These are phyloP conservation scores for Erythrocebus patas DNA, from an alignment of 2,113 vertebrate species.

Conservation along the genomic window DNA sequence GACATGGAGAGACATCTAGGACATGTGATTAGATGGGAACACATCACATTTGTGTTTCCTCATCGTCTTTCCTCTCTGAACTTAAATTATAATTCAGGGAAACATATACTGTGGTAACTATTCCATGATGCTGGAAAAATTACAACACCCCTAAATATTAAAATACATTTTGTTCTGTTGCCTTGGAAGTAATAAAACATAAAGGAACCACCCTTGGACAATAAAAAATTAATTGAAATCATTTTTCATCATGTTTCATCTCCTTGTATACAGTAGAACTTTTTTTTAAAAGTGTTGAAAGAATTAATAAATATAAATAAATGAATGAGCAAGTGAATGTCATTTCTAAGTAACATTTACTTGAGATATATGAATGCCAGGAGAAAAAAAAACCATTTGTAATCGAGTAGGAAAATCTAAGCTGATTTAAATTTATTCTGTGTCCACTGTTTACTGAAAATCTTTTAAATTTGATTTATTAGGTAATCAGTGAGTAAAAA, in stretches of 20 bases:
- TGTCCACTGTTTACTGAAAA: neutral
- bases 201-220: neutral
- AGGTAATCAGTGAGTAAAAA: neutral
- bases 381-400: neutral
- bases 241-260: neutral
- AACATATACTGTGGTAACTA: neutral
- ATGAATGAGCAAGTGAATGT: neutral
- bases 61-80: neutral
- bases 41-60: neutral
- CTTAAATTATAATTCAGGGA: neutral
- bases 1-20: neutral
- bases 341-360: neutral
- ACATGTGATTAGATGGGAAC: neutral
- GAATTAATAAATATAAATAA: neutral
- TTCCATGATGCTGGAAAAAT: neutral
- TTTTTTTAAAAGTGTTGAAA: neutral
- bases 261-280: neutral
- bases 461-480: neutral
- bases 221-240: neutral
- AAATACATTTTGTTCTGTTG: neutral
- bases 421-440: neutral
- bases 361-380: neutral
- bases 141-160: neutral
- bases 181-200: neutral
- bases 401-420: neutral